Percentiles rank a stretch among this genome's conserved stretches.
phyloP scores from a whole-genome alignment of 2,888 invertebrate genomes.

The Amitus sp. region DNA sequence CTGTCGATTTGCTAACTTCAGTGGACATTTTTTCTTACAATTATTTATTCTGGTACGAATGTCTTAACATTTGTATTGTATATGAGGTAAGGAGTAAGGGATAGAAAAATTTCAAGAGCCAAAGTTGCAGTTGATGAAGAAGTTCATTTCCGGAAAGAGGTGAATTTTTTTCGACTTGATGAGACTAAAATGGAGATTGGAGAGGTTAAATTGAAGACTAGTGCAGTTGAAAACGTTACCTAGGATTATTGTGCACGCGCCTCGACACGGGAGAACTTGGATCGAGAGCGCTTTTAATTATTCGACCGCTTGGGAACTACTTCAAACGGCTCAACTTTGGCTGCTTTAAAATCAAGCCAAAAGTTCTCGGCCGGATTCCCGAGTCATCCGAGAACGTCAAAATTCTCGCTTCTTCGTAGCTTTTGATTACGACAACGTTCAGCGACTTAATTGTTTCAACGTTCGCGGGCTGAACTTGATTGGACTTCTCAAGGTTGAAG shows the following conservation, averaged over 20 bases:
- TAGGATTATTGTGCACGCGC: neutral
- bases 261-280: conserved; percentile 14
- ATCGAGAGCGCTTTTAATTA: conserved; percentile 36
- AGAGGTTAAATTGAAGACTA: no score
- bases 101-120: no score
- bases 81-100: no score
- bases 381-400: conserved; percentile 16
- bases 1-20: no score
- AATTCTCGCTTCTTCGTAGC: conserved; percentile 16
- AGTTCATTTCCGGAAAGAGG: no score
- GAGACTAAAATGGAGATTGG: no score
- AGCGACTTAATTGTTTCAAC: neutral
- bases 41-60: no score
- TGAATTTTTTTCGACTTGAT: no score
- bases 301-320: conserved; percentile 36
- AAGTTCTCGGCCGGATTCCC: conserved; percentile 30
- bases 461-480: neutral
- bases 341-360: conserved; percentile 31
- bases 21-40: no score
- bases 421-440: conserved; percentile 15
- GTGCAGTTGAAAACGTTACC: no score
- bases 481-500: neutral
- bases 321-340: conserved; percentile 27
- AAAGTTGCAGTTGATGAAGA: no score
- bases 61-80: no score